Evolutionary conservation across 2,888 invertebrate species (phyloP).

Genomic region (Adela reaumurella): DNA sequence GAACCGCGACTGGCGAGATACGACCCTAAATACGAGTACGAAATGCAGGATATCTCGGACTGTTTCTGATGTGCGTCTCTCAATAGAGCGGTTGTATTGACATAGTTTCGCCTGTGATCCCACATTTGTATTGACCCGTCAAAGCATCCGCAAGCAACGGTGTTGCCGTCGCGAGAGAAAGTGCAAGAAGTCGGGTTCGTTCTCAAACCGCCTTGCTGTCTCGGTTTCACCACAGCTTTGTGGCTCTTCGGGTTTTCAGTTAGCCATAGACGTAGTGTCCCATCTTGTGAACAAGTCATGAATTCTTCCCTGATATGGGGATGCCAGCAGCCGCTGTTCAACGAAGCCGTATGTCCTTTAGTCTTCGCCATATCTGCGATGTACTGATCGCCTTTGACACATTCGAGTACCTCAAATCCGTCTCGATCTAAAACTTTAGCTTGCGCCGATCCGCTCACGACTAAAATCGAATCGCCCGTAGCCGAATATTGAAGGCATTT

Average conservation of each 20-base stretch:
- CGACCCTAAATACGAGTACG: conserved; percentile 84
- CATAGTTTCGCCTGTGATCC: conserved; percentile 90
- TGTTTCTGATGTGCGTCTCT: conserved; percentile 78
- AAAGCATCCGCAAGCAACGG: conserved; percentile 86
- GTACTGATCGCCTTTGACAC: conserved; percentile 94
- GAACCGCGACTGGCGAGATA: conserved; percentile 77
- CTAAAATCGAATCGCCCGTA: conserved; percentile 90
- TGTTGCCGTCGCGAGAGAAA: conserved; percentile 81
- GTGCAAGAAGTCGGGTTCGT: conserved; percentile 81
- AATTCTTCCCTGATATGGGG: conserved; percentile 89
- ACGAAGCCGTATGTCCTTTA: conserved; percentile 89
- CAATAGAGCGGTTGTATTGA: conserved; percentile 77
- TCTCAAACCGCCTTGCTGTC: conserved; percentile 81
- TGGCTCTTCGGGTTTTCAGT: conserved; percentile 77
- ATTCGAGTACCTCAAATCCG: conserved; percentile 89
- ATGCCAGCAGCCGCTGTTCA: conserved; percentile 92
- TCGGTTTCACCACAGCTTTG: conserved; percentile 78
- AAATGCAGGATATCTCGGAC: conserved; percentile 76
- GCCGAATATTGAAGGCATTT: conserved; percentile 85
- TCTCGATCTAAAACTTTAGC: conserved; percentile 94
- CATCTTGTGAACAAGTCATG: conserved; percentile 90
- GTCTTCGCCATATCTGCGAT: conserved; percentile 91
- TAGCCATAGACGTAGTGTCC: conserved; percentile 90
- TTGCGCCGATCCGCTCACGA: conserved; percentile 88
- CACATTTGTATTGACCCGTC: conserved; percentile 97